Percentiles rank a stretch among this genome's conserved stretches.
These are phyloP conservation scores for Myotis daubentonii DNA, from an alignment of 2,797 vertebrate species.

Conservation along the genomic window DNA sequence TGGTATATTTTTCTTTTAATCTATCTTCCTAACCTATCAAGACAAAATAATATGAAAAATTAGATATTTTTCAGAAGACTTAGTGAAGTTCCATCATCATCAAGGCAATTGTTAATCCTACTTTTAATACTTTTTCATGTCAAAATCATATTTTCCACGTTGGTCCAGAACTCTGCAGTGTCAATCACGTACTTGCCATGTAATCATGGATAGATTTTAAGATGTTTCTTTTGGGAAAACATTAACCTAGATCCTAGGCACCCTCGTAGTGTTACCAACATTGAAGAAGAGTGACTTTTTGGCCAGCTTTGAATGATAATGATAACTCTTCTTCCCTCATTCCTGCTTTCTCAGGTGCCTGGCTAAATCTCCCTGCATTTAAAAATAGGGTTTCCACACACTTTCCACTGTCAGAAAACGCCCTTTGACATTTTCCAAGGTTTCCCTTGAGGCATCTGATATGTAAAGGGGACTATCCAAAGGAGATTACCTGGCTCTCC, in stretches of 20 bases:
- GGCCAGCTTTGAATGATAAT: slow-evolving; percentile 13
- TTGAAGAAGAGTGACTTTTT: slow-evolving; percentile 17
- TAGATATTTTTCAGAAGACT: neutral
- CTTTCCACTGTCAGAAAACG: slow-evolving; percentile 25
- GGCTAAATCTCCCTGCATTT: neutral
- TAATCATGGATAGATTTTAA: neutral
- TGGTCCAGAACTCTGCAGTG: neutral
- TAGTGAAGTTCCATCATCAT: neutral
- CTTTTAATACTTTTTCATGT: neutral
- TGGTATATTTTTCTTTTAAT: slow-evolving; percentile 31
- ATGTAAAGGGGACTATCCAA: neutral
- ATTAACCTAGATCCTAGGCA: neutral
- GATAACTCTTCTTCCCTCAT: neutral
- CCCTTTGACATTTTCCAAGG: neutral
- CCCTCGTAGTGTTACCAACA: neutral
- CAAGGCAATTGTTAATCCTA: neutral
- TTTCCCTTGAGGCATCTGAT: neutral
- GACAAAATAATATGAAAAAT: neutral
- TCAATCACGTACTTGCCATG: neutral
- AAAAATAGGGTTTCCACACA: neutral
- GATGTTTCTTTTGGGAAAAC: slow-evolving; percentile 34
- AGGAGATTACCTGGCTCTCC: neutral
- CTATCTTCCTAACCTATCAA: neutral
- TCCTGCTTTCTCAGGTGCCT: neutral
- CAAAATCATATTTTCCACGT: slow-evolving; percentile 36